Percentiles rank a stretch among this genome's conserved stretches.
phyloP scores from a whole-genome alignment of 2,888 invertebrate genomes.

The Onchidella celtica region DNA sequence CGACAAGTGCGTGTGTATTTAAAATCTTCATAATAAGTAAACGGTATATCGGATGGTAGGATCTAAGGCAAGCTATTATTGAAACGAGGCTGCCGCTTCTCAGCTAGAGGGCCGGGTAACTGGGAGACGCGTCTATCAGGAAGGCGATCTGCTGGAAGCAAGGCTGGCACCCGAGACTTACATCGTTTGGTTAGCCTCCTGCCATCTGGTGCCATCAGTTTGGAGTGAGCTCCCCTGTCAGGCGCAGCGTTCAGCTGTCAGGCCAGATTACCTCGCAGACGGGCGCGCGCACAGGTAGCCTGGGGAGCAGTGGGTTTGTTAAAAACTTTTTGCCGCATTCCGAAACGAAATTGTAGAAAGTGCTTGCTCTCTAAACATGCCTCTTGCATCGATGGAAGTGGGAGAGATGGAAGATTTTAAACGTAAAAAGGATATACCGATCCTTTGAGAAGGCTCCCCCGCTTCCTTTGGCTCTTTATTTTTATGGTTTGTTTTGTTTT shows the following conservation, averaged over 20 bases:
- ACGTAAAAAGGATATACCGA: background rate
- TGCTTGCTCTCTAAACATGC: slow-evolving; percentile 2
- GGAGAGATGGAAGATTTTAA: background rate
- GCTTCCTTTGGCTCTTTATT: background rate
- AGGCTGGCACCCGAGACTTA: slow-evolving; percentile 22
- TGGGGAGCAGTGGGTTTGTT: too few species aligned
- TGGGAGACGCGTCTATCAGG: background rate
- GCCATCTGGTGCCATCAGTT: slow-evolving; percentile 42
- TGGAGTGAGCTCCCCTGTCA: background rate
- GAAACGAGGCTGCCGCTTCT: background rate
- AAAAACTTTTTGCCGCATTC: background rate
- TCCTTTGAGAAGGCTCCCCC: background rate
- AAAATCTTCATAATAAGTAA: background rate
- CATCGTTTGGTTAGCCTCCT: slow-evolving; percentile 8
- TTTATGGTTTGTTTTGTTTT: background rate
- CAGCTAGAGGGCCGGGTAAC: slow-evolving; percentile 8
- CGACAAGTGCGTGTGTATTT: slow-evolving; percentile 8
- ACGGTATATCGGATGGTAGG: background rate
- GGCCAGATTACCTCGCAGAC: slow-evolving; percentile 9
- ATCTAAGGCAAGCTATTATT: slow-evolving; percentile 28
- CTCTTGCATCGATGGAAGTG: background rate
- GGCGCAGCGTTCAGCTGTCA: slow-evolving; percentile 26
- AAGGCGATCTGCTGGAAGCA: background rate
- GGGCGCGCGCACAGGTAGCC: slow-evolving; percentile 11
- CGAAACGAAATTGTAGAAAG: slow-evolving; percentile 22